Conservation (phyloP, 2,888 invertebrate genomes). For the Agrilus cyanescens region DNA sequence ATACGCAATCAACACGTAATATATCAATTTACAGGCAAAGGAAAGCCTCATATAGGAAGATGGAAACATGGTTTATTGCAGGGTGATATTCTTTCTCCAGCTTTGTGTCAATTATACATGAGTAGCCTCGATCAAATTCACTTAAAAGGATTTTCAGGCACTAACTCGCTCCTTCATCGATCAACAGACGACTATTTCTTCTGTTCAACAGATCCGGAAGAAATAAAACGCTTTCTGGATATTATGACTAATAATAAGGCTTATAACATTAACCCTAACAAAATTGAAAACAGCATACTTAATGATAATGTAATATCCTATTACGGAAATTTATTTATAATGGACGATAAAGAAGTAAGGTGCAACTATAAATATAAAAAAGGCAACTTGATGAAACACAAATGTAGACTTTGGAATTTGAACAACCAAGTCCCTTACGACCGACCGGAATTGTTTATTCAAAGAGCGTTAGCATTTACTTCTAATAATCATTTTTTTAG, state of each 20-base stretch:
- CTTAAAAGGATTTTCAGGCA: conserved; percentile 7
- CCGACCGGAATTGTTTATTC: conserved; percentile 3
- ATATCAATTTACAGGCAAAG: background rate
- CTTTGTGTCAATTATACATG: conserved; percentile 12
- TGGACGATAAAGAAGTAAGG: conserved; percentile 9
- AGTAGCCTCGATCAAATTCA: conserved; percentile 8
- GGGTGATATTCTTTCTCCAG: conserved; percentile 12
- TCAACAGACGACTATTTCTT: conserved; percentile 15
- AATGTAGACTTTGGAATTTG: conserved; percentile 8
- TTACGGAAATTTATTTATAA: conserved; percentile 8
- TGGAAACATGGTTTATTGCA: conserved; percentile 14
- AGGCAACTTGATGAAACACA: conserved; percentile 4
- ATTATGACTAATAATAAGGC: conserved; percentile 6
- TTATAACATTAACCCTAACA: conserved; percentile 7
- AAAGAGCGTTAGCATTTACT: conserved; percentile 1
- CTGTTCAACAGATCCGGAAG: conserved; percentile 8
- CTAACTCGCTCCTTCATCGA: conserved; percentile 9
- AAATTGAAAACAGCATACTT: conserved; percentile 9
- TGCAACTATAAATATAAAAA: conserved; percentile 5
- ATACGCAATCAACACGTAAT: too few species aligned
- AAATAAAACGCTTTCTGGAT: conserved; percentile 8
- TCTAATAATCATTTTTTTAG: conserved; percentile 7
- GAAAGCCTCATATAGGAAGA: conserved; percentile 7
- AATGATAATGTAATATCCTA: conserved; percentile 6
- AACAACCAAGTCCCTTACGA: conserved; percentile 1